Conservation (phyloP, 2,113 vertebrate species). For the Megalops atlanticus region DNA sequence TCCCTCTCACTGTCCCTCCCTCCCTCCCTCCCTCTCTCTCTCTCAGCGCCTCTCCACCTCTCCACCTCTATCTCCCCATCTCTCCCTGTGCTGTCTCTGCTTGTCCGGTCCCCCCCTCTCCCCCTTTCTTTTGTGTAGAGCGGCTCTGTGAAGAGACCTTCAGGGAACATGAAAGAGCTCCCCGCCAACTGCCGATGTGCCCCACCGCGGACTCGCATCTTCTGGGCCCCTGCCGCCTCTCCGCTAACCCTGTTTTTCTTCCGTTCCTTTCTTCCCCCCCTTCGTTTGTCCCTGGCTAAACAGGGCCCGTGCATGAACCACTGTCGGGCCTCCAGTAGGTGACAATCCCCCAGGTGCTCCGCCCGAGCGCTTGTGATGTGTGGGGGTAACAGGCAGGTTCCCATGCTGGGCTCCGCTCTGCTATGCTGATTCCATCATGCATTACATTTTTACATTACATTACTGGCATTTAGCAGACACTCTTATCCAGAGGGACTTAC, state of each 20-base stretch:
- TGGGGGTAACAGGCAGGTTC: not conserved
- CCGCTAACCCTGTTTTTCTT: not conserved
- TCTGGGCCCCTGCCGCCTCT: not conserved
- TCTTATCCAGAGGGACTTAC: no score
- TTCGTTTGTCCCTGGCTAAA: not conserved
- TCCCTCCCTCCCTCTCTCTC: conserved; percentile 6
- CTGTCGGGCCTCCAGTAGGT: no score
- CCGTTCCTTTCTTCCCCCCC: not conserved
- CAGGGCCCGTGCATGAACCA: not conserved
- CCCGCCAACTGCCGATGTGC: not conserved
- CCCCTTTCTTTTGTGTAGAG: not conserved
- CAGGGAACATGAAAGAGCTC: not conserved
- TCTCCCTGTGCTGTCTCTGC: not conserved
- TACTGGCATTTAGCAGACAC: no score
- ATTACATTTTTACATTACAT: no score
- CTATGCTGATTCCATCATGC: no score
- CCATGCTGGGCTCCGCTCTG: not conserved
- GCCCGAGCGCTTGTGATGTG: not conserved
- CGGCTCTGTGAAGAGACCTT: not conserved
- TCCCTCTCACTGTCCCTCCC: not conserved
- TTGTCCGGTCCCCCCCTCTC: not conserved
- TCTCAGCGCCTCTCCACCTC: not conserved
- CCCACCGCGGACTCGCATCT: not conserved
- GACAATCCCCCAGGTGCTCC: no score
- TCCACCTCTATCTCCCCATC: not conserved